Evolutionary conservation across 2,888 invertebrate species (phyloP), one percentile per base, ranked within the genome.

Genomic region (Drosophila meridiana): DNA sequence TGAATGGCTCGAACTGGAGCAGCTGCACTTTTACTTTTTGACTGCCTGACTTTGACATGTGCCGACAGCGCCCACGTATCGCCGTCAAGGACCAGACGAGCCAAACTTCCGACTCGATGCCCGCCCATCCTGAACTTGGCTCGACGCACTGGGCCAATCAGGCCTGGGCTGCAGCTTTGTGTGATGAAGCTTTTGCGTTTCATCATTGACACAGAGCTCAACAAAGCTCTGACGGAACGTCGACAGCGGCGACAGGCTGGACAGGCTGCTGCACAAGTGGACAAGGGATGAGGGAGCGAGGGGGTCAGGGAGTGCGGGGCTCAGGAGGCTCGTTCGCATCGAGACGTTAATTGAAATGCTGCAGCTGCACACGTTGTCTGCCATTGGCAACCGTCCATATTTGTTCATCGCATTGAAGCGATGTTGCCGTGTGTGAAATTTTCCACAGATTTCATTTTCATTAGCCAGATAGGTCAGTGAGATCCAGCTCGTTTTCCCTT

Each of bases 271-370:
- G 38, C 38, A 55, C 6, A 26, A 14, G 47, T 13, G 28, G 13
- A 1, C 9, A 1, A 8, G 11, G 1, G 3, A 1, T 36, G 45
- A 8, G 11, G 1, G 3, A 1, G 8, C 26, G 11, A 3, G 4
- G 14, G 8, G 26, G 13, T 1, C 7, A 8, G 20, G 2, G 43
- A 2, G 13, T 20, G 20, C 0, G 13, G 28, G 30, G n/a, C 0
- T 20, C 4, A 4, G 20, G 32, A 26, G 56, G n/a, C 0, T 13
- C 28, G n/a, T 40, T 42, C 43, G 60, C 45, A 61, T n/a, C 20
- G 61, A 69, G 52, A 62, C 56, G 60, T 73, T 77, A 73, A 77
- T 77, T 77, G 73, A 69, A 77, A 67, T 73, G 69, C 62, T 61
- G 66, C 63, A 69, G 11, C 61, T 55, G 53, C 53, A 30, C 14